Base-by-base conservation (phyloP, 2,888 invertebrate species). In the Eugnorisma glareosa region DNA sequence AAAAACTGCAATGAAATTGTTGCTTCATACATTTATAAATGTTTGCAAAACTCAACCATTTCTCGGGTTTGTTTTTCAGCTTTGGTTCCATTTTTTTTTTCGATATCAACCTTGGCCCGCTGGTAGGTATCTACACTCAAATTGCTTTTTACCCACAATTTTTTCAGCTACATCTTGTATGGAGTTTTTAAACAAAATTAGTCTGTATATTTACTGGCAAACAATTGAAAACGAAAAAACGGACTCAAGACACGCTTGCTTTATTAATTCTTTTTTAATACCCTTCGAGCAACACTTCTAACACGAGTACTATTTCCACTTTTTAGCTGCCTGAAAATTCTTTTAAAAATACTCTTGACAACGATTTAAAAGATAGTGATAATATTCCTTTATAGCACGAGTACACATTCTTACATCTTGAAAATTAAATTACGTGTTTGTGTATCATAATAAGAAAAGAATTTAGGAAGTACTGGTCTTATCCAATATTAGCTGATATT, bases 181-280 rank as follows among this genome's bases (percentile, higher is more conserved):
- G 0, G 15, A 40, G 2, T 61, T 51, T 51, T 3, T 31, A n/a
- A 70, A 79, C 28, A 43, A 70, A 18, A 35, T 18, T 37, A 11
- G 15, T 15, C 15, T 48, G 11, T 59, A 51, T 15, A 68, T 67
- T 67, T 48, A 43, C n/a, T 48, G 15, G 4, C 18, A n/a, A 71
- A 70, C 66, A 64, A 77, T 77, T 37, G 11, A 37, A 69, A 82
- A 70, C 54, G 64, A 74, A 78, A 84, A 81, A 82, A 18, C 37
- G 40, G 37, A 78, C 67, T 71, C 68, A 66, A 86, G 82, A 70
- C 76, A 31, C 37, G 4, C 73, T 83, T 72, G 59, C 31, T 75
- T 48, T 75, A 70, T 77, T 78, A 69, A 82, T 78, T 86, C 67
- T 79, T 88, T 80, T 86, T 87, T 80, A 64, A 31, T 64, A 48